Percentiles rank a stretch among this genome's conserved stretches.
These are phyloP conservation scores for Engystomops pustulosus DNA, from an alignment of 2,113 vertebrate genomes.

Conservation along the genomic window DNA sequence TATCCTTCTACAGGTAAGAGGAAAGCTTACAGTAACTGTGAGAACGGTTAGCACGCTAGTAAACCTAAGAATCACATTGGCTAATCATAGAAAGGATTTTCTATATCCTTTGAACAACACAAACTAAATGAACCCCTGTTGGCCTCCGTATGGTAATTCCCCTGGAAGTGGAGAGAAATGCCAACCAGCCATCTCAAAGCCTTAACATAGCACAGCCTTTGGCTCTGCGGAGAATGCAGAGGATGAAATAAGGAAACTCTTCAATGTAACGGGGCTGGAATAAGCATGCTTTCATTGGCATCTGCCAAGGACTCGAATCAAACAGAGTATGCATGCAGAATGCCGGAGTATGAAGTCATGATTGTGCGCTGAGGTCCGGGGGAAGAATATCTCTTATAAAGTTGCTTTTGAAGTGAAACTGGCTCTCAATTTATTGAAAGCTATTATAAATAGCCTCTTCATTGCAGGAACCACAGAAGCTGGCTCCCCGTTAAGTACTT, in stretches of 20 bases:
- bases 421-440: constrained; percentile 70
- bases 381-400: constrained; percentile 72
- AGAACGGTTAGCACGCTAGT: constrained; percentile 29
- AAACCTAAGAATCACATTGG: constrained; percentile 31
- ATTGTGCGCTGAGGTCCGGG: constrained; percentile 71
- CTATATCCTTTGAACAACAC: constrained; percentile 40
- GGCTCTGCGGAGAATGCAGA: constrained; percentile 66
- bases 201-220: constrained; percentile 50
- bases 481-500: constrained; percentile 69
- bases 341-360: constrained; percentile 72
- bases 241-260: constrained; percentile 69
- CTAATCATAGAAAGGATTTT: constrained; percentile 52
- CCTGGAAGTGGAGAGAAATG: constrained; percentile 57
- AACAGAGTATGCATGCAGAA: constrained; percentile 70
- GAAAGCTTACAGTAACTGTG: constrained; percentile 39
- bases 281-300: constrained; percentile 74
- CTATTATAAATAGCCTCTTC: constrained; percentile 74
- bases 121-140: constrained; percentile 56
- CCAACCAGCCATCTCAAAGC: constrained; percentile 55
- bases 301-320: constrained; percentile 71
- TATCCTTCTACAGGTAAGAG: constrained; percentile 24
- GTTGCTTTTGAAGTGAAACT: constrained; percentile 74
- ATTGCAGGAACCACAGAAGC: constrained; percentile 69
- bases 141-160: constrained; percentile 57
- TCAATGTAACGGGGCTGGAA: constrained; percentile 70